Percentiles rank a stretch among this genome's conserved stretches.
These are phyloP conservation scores for Thereva unica DNA, from an alignment of 2,888 invertebrate species.

Conservation along the genomic window DNA sequence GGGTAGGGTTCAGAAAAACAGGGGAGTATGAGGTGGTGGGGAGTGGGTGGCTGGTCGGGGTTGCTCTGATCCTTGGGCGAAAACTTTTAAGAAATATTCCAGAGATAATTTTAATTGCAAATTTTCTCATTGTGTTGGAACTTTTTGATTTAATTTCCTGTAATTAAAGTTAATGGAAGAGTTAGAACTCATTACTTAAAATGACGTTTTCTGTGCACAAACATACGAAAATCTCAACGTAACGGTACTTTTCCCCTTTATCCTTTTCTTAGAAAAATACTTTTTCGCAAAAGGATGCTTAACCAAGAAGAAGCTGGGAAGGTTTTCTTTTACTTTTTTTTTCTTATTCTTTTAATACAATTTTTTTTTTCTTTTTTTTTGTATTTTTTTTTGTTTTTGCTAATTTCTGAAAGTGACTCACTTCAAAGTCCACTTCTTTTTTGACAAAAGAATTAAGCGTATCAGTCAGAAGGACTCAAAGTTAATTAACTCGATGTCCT, in stretches of 20 bases:
- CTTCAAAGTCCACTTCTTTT: too few species aligned
- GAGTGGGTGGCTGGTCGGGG: neutral
- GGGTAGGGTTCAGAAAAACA: too few species aligned
- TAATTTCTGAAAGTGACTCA: too few species aligned
- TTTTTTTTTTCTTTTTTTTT: too few species aligned
- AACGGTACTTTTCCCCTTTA: neutral
- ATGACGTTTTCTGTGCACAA: conserved; percentile 8
- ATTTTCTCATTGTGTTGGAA: conserved; percentile 31
- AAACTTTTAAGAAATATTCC: conserved; percentile 25
- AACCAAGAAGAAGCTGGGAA: neutral
- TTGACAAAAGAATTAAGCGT: too few species aligned
- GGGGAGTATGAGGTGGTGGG: neutral
- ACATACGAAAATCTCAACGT: conserved; percentile 2
- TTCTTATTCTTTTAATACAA: too few species aligned
- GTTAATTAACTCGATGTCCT: too few species aligned
- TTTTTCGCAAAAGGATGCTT: neutral
- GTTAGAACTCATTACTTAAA: conserved; percentile 24
- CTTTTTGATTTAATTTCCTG: conserved; percentile 35
- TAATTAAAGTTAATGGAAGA: conserved; percentile 35
- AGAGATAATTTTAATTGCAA: conserved; percentile 35
- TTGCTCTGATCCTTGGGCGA: conserved; percentile 8
- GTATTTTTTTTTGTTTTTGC: too few species aligned
- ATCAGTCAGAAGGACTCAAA: too few species aligned
- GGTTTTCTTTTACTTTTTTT: too few species aligned
- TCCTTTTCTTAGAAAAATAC: too few species aligned